Base-by-base conservation (phyloP, 2,797 vertebrate species). In the Periophthalmus magnuspinnatus region DNA sequence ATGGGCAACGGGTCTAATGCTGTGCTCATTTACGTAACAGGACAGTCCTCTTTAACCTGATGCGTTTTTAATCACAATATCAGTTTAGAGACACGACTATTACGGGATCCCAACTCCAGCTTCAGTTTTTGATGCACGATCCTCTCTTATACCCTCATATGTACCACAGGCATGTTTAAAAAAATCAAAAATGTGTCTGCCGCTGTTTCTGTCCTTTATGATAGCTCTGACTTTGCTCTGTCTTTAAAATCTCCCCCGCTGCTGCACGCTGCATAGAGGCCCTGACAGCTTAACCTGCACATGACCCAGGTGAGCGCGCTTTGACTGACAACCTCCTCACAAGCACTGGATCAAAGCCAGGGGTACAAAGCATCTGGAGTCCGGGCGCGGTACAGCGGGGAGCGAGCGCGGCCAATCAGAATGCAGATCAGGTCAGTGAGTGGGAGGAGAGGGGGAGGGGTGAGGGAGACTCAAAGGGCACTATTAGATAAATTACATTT, bases 91-190 rank as follows among this genome's bases (percentile, higher is more conserved):
- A 28, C 28, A 28, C 55, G 9, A 22, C 22, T 22, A 10, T 22
- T 55, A 22, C 22, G n/a, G n/a, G 2, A 21, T 8, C n/a, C 8
- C 52, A 55, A 55, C 16, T 22, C 10, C 8, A 22, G 22, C 22
- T 57, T 57, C 55, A 28, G 7, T 28, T 24, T 28, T 57, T 28
- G 55, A 32, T 14, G 22, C 55, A 28, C 32, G 22, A 14, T 8
- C 22, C 7, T 55, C 10, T 21, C 52, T 21, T 52, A 84, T 71
- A 71, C 73, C 81, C 56, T 65, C 32, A n/a, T n/a, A 60, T 7
- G 33, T 36, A 60, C 9, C 11, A 5, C 22, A 24, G 41, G 41
- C 41, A 5, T 45, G 41, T 45, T 28, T 28, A 17, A 48, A 48
- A n/a, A 50, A 60, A 60, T 28, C 28, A 36, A 60, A 36, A 17